A percentile compares a stretch with the other conserved stretches of the same genome.
Conservation (phyloP, 2,113 vertebrate species). For the Nannobrachium achirus region DNA sequence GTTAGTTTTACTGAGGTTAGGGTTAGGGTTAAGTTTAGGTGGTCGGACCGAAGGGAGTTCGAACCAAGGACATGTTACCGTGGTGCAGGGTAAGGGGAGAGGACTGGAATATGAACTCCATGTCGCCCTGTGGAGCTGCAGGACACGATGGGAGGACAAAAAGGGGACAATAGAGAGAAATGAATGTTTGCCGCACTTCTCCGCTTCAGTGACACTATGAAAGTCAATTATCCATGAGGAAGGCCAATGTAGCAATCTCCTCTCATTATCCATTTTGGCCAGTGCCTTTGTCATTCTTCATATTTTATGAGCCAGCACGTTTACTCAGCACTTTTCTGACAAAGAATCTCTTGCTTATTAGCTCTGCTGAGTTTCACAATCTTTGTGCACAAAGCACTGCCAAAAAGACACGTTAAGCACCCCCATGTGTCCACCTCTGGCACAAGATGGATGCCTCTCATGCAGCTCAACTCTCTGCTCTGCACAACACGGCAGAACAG, state of each 20-base stretch:
- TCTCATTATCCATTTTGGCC: conserved; percentile 6
- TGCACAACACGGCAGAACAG: not conserved
- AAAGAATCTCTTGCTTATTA: not conserved
- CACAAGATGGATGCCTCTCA: not conserved
- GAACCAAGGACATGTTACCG: too few species aligned
- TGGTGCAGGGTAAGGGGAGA: too few species aligned
- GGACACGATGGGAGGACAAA: not conserved
- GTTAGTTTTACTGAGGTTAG: too few species aligned
- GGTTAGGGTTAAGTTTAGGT: too few species aligned
- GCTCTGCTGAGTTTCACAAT: conserved; percentile 47
- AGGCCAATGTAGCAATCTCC: conserved; percentile 4
- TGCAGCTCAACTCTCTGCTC: not conserved
- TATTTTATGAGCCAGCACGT: not conserved
- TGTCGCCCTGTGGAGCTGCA: not conserved
- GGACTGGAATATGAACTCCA: too few species aligned
- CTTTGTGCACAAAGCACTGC: not conserved
- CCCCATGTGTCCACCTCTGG: conserved; percentile 1
- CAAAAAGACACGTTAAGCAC: not conserved
- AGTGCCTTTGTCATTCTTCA: conserved; percentile 26
- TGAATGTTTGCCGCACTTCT: not conserved
- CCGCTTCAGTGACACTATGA: conserved; percentile 14
- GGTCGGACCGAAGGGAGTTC: too few species aligned
- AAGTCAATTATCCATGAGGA: conserved; percentile 12
- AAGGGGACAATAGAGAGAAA: not conserved
- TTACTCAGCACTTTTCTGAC: conserved; percentile 24